Evolutionary conservation across 2,797 vertebrate species (phyloP).

Genomic region (Hemibagrus guttatus): DNA sequence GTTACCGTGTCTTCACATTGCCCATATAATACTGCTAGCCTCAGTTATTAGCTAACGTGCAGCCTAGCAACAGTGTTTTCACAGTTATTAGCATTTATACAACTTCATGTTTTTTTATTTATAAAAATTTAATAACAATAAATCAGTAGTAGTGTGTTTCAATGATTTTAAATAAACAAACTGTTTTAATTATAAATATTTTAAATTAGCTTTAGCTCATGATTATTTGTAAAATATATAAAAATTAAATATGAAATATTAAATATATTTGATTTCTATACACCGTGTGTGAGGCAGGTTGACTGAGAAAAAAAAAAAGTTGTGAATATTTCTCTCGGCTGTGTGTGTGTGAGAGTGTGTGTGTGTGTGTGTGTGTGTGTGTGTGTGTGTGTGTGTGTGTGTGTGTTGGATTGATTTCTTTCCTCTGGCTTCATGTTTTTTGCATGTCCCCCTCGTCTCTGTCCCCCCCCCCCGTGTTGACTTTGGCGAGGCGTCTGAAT

Average conservation of each 20-base stretch:
- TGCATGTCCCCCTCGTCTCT: slow-evolving; percentile 68
- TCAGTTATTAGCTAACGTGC: background rate
- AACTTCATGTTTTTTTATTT: background rate
- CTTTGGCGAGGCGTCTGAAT: slow-evolving; percentile 80
- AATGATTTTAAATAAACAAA: background rate
- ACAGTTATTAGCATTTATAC: background rate
- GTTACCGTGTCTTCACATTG: background rate
- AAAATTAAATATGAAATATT: background rate
- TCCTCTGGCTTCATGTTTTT: slow-evolving; percentile 65
- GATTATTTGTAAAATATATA: background rate
- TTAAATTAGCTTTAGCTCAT: background rate
- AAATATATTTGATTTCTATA: slow-evolving; percentile 9
- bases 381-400: slow-evolving; percentile 24
- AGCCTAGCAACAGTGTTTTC: background rate
- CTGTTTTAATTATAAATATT: too few relatives aligned
- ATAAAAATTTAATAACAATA: slow-evolving; percentile 30
- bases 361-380: slow-evolving; percentile 13
- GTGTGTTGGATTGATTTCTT: slow-evolving; percentile 66
- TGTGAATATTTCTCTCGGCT: background rate
- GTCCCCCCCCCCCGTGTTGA: slow-evolving; percentile 75
- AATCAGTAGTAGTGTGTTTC: slow-evolving; percentile 37
- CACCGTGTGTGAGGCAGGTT: background rate
- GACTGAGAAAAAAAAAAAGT: background rate
- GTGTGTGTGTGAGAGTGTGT: slow-evolving; percentile 6
- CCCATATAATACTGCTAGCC: background rate